Evolutionary conservation across 2,888 invertebrate species (phyloP), one percentile per base, ranked within the genome.

Genomic region (Cenopis cana): DNA sequence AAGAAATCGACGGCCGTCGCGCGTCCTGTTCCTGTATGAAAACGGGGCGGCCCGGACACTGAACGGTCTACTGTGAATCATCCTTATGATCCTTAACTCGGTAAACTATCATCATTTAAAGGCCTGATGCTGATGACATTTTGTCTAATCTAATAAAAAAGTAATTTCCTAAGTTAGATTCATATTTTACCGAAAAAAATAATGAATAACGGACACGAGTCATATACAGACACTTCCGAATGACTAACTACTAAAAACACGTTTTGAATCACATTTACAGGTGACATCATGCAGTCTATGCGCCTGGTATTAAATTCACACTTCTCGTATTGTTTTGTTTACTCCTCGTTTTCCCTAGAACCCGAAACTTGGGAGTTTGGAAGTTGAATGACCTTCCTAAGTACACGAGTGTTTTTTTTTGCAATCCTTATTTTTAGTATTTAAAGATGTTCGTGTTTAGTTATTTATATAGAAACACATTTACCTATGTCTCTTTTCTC

Each of bases 241-340:
- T 24, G 17, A 71, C 56, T 49, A 72, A 68, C 74, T 73, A 65
- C 76, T 74, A 74, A 79, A 78, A 77, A 76, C 73, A 77, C 77
- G 73, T 74, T 75, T 77, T 75, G 76, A 81, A 74, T 79, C 82
- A 73, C 57, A 71, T 60, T 50, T 18, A 78, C 75, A 77, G 79
- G 81, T 87, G 86, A 87, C 85, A 83, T 85, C 86, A 86, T 81
- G 75, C 77, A 76, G 69, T 76, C 78, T 76, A 77, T 80, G 72
- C 77, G 74, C 62, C 74, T 68, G 76, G 77, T 79, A 79, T 81
- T 81, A 75, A 81, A 80, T 84, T 85, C 82, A 82, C 84, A 83
- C 80, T 81, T 80, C 75, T 79, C 8, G 55, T 59, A 36, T 81
- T 72, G 68, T 66, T 14, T 38, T 59, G 24, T 64, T 62, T 64